phyloP scores from a whole-genome alignment of 2,888 invertebrate species.

The Lydus trimaculatus region DNA sequence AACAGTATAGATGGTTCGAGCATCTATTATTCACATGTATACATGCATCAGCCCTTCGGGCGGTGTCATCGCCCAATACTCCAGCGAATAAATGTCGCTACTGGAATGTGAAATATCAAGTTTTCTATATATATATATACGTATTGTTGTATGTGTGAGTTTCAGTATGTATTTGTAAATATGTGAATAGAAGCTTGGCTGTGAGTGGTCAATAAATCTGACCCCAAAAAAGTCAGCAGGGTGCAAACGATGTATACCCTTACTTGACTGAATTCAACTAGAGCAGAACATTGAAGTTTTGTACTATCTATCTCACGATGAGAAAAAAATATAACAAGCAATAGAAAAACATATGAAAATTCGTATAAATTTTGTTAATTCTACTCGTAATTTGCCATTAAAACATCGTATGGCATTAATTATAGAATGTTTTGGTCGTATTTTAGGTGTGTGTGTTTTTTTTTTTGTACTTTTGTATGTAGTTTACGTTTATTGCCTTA shows the following conservation, averaged over 20 bases:
- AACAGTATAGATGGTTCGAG: background rate
- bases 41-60: background rate
- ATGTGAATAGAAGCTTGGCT: conserved; percentile 37
- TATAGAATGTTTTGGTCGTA: no score
- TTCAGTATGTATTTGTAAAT: background rate
- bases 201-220: conserved; percentile 46
- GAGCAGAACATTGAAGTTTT: conserved; percentile 7
- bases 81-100: conserved; percentile 1
- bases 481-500: background rate
- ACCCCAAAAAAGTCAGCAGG: conserved; percentile 37
- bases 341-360: background rate
- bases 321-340: background rate
- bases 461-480: background rate
- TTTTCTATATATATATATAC: background rate
- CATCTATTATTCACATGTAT: conserved; percentile 1
- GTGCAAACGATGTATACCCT: conserved; percentile 19
- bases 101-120: conserved; percentile 6
- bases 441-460: no score
- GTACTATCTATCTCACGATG: background rate
- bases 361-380: background rate
- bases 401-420: background rate
- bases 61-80: conserved; percentile 5
- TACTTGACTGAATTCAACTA: background rate
- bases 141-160: background rate
- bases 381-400: background rate